These are phyloP conservation scores for Falco rusticolus DNA, from an alignment of 2,797 vertebrate species.

Conservation along the genomic window DNA sequence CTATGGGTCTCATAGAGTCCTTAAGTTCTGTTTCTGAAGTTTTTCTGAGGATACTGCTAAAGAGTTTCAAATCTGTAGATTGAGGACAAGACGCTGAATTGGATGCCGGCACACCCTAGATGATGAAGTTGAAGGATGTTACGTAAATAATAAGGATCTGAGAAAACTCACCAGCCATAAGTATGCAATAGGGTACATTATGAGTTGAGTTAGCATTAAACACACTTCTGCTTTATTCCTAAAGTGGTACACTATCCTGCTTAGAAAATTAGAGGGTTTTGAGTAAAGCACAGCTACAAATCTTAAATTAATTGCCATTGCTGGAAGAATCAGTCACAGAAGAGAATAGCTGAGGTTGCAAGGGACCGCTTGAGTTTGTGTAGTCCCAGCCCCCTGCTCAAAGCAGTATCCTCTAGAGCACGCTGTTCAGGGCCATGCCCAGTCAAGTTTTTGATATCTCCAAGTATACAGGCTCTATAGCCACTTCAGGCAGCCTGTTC, in stretches of 20 bases:
- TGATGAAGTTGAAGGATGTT: neutral
- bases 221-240: conserved; percentile 7
- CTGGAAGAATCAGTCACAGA: neutral
- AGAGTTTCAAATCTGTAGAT: neutral
- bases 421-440: neutral
- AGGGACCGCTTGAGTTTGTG: neutral
- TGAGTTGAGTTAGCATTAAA: conserved; percentile 1
- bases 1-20: neutral
- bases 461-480: neutral
- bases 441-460: neutral
- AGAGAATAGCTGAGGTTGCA: neutral
- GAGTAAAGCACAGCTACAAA: neutral
- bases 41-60: conserved; percentile 1
- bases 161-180: neutral
- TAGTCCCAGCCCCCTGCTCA: neutral
- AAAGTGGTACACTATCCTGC: neutral
- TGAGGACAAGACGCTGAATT: neutral
- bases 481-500: neutral
- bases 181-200: neutral
- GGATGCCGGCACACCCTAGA: neutral
- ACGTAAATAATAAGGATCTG: neutral
- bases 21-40: neutral
- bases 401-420: neutral
- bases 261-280: neutral
- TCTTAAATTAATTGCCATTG: conserved; percentile 3